These are phyloP conservation scores for Epinephelus cyanopodus DNA, from an alignment of 2,113 vertebrate species.

Conservation along the genomic window DNA sequence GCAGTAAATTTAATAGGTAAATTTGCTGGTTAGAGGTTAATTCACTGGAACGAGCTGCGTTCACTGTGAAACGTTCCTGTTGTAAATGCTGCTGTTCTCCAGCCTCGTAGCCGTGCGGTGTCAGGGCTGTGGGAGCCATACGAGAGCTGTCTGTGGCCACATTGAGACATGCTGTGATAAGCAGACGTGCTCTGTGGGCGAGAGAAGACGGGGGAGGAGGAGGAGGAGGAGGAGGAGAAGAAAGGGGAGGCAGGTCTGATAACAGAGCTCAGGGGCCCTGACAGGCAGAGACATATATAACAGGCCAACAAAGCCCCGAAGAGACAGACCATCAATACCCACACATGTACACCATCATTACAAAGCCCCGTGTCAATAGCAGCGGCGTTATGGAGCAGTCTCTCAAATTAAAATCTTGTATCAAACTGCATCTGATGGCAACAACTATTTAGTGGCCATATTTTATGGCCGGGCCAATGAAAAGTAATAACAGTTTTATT, in stretches of 20 bases:
- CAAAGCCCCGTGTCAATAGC: conserved; percentile 94
- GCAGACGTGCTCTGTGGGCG: no score
- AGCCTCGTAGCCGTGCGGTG: no score
- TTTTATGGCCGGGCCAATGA: conserved; percentile 95
- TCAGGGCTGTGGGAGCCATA: no score
- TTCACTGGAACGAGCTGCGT: no score
- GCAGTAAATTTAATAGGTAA: no score
- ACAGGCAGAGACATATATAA: conserved; percentile 88
- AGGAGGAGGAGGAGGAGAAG: no score
- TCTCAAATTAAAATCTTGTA: conserved; percentile 99
- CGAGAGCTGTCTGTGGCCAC: no score
- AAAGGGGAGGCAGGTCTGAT: conserved; percentile 75
- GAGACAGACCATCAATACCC: conserved; percentile 96
- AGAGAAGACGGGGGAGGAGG: no score
- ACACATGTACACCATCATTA: conserved; percentile 87
- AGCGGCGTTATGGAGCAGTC: conserved; percentile 83
- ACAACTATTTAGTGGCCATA: conserved; percentile 94
- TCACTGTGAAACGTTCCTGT: no score
- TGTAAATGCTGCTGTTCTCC: no score
- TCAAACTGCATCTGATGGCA: conserved; percentile 95
- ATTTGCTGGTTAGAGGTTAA: no score
- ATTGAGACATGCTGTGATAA: no score
- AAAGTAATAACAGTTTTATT: conserved; percentile 98
- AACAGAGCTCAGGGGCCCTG: conserved; percentile 87
- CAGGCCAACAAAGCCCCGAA: conserved; percentile 86